phyloP scores from a whole-genome alignment of 2,888 invertebrate genomes.

The Melipona bicolor region DNA sequence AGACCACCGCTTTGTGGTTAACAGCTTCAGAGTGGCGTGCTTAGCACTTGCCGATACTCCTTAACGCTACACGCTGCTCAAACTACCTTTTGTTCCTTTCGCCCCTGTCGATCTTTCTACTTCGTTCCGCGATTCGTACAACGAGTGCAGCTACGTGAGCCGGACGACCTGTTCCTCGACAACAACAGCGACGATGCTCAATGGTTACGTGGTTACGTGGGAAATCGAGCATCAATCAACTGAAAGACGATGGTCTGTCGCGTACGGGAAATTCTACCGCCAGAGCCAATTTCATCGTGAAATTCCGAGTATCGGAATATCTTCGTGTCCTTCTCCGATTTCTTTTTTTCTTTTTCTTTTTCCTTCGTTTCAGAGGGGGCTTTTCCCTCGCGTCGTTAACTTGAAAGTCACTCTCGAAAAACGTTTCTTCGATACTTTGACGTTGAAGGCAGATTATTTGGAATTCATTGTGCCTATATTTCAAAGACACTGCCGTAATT shows the following conservation, averaged over 20 bases:
- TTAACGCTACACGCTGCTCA: slow-evolving; percentile 53
- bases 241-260: not conserved
- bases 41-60: slow-evolving; percentile 55
- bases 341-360: too few species aligned
- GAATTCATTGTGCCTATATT: too few species aligned
- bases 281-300: not conserved
- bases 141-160: slow-evolving; percentile 29
- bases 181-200: slow-evolving; percentile 18
- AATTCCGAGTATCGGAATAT: not conserved
- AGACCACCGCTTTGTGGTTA: slow-evolving; percentile 40
- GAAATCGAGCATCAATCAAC: slow-evolving; percentile 45
- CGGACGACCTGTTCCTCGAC: slow-evolving; percentile 27
- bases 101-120: slow-evolving; percentile 44
- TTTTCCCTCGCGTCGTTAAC: not conserved
- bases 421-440: not conserved
- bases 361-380: too few species aligned
- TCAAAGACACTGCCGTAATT: not conserved
- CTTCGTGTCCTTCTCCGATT: not conserved
- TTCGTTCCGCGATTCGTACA: slow-evolving; percentile 46
- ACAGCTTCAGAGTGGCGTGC: slow-evolving; percentile 53
- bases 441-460: not conserved
- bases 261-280: not conserved
- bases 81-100: slow-evolving; percentile 44
- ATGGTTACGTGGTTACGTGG: slow-evolving; percentile 31
- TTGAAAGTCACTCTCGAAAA: not conserved